These are phyloP conservation scores for Urocolius indicus DNA, from an alignment of 2,113 vertebrate species.

Conservation along the genomic window DNA sequence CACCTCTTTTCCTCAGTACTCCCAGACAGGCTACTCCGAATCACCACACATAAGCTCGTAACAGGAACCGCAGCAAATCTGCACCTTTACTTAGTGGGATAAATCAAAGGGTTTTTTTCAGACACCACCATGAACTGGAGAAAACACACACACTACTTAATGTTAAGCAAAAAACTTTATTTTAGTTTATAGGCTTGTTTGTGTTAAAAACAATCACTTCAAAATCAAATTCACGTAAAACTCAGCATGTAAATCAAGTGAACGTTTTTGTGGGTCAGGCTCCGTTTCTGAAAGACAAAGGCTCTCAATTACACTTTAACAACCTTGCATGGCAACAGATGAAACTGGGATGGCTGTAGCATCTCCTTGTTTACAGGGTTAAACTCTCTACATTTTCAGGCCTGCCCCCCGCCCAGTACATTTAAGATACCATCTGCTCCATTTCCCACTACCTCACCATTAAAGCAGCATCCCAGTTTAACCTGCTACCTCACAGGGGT, in stretches of 20 bases:
- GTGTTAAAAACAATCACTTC: slow-evolving; percentile 63
- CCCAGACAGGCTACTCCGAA: background rate
- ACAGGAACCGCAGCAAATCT: background rate
- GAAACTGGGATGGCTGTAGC: slow-evolving; percentile 5
- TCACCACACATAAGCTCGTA: accelerated
- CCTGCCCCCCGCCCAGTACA: background rate
- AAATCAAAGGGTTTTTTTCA: background rate
- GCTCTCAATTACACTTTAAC: background rate
- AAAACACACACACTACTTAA: background rate
- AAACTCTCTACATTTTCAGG: background rate
- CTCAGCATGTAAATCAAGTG: slow-evolving; percentile 24
- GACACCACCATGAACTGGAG: accelerated
- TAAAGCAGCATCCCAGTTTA: background rate
- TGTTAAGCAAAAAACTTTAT: slow-evolving; percentile 70
- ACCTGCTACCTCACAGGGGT: background rate
- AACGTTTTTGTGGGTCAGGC: background rate
- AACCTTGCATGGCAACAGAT: background rate
- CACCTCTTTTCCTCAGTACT: background rate
- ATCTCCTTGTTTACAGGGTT: background rate
- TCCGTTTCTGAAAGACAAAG: background rate
- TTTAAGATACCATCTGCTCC: background rate
- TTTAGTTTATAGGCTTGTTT: slow-evolving; percentile 60
- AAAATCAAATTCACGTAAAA: slow-evolving; percentile 59
- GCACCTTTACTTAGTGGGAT: background rate
- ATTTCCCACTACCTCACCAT: background rate